Base-by-base conservation (phyloP, 1,140 invertebrate genomes). In the Ylistrum balloti region DNA sequence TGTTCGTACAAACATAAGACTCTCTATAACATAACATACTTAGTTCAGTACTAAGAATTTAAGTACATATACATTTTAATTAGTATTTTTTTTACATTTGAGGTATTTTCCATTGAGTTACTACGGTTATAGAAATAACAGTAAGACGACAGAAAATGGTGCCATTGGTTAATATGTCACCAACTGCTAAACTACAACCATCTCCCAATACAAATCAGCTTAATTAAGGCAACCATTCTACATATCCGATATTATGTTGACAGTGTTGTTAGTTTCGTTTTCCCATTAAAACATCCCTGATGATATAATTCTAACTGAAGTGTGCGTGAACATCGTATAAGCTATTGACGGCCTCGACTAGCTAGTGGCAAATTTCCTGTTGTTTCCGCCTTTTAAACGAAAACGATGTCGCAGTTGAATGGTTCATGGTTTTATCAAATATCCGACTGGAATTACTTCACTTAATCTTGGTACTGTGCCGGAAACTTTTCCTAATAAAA, bases 281-380 rank as follows among this genome's bases (percentile, higher is more conserved):
- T 5, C n/a, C n/a, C 56, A 74, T 74, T 74, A 74, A 74, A n/a
- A 74, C 56, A 74, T 74, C 56, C n/a, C 5, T 74, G 56, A 74
- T 74, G 56, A 0, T 74, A 74, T 74, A 74, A 74, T 74, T 74
- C 56, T 74, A 74, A n/a, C 56, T 74, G 28, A 74, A 74, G 56
- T 28, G 56, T 74, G 56, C 56, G 56, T 74, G 56, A 74, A 74
- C 56, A 74, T 74, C n/a, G 28, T 74, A 74, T 74, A 74, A 17
- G 56, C 56, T n/a, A 74, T 74, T 74, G 7, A n/a, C 17, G 56
- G 9, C 17, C 17, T 74, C 56, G 56, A 7, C 15, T n/a, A 74
- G 56, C 56, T 74, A 74, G 56, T 74, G 56, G 56, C 56, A 74
- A 74, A 74, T 74, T 74, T 74, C 56, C 56, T n/a, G 56, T n/a